A percentile compares a stretch with the other conserved stretches of the same genome.
These are phyloP conservation scores for Pardosa pseudoannulata DNA, from an alignment of 2,888 invertebrate genomes.

Conservation along the genomic window DNA sequence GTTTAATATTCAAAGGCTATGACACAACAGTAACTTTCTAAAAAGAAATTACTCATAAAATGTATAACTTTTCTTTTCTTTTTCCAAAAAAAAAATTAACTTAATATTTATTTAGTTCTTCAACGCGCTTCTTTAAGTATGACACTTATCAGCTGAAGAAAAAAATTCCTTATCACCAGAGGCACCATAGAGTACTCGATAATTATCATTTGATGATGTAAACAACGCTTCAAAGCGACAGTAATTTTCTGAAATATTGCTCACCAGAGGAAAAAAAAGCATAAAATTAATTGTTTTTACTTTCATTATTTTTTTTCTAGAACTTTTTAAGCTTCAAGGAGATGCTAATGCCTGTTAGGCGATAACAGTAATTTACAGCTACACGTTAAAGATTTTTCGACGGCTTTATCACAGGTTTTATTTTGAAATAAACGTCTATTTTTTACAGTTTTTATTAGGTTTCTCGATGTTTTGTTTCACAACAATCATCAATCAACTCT, in stretches of 20 bases:
- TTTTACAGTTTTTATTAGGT: not conserved
- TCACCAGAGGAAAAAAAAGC: not conserved
- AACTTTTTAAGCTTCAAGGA: not conserved
- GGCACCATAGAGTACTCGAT: not conserved
- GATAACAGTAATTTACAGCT: not conserved
- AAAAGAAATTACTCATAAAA: too few species aligned
- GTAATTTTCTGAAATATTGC: not conserved
- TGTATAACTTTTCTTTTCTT: too few species aligned
- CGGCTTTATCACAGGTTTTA: too few species aligned
- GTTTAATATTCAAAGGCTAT: too few species aligned
- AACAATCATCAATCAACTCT: not conserved
- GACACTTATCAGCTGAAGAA: too few species aligned
- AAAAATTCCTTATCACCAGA: too few species aligned
- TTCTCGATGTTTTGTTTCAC: not conserved
- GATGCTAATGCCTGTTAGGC: not conserved
- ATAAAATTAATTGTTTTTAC: not conserved
- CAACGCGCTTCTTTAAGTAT: too few species aligned
- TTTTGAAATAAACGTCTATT: too few species aligned
- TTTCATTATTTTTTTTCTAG: not conserved
- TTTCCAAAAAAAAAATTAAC: too few species aligned
- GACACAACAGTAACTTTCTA: too few species aligned
- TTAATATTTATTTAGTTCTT: too few species aligned
- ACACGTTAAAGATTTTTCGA: too few species aligned
- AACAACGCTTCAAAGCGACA: not conserved
- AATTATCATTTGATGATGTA: not conserved